Evolutionary conservation across 1,140 invertebrate genomes (phyloP).

Genomic region (Caenorhabditis brenneri): DNA sequence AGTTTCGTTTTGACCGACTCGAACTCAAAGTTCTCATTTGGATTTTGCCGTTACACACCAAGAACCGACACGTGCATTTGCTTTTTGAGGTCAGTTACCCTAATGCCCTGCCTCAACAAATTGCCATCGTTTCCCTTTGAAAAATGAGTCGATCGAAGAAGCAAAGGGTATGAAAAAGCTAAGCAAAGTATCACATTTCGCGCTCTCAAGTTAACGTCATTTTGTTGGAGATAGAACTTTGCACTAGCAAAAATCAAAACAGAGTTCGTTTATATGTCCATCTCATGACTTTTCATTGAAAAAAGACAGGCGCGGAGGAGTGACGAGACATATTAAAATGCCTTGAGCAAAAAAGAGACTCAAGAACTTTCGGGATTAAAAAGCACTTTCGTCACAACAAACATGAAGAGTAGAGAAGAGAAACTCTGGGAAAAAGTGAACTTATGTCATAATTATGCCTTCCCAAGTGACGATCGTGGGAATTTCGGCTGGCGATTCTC

Average conservation of each 20-base stretch:
- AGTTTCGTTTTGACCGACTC: slow-evolving; percentile 64
- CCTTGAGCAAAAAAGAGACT: not conserved
- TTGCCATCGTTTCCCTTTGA: not conserved
- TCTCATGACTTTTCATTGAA: not conserved
- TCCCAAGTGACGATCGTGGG: not conserved
- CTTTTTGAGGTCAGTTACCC: slow-evolving; percentile 59
- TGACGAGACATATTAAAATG: not conserved
- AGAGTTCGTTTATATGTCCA: not conserved
- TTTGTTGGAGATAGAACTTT: not conserved
- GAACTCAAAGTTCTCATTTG: slow-evolving; percentile 61
- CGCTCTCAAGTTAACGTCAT: not conserved
- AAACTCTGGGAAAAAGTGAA: too few species aligned
- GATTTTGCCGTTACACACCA: slow-evolving; percentile 64
- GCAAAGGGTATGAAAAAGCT: too few species aligned
- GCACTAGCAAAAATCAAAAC: not conserved
- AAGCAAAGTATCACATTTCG: not conserved
- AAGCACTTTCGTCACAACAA: not conserved
- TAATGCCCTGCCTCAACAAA: not conserved
- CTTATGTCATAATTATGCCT: slow-evolving; percentile 37
- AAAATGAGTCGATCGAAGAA: not conserved
- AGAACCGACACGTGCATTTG: slow-evolving; percentile 63
- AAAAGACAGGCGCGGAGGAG: not conserved
- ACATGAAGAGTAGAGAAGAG: not conserved
- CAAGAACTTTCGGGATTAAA: not conserved
- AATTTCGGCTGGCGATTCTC: too few species aligned